These are phyloP conservation scores for Monopis laevigella DNA, from an alignment of 2,888 invertebrate species.

Conservation along the genomic window DNA sequence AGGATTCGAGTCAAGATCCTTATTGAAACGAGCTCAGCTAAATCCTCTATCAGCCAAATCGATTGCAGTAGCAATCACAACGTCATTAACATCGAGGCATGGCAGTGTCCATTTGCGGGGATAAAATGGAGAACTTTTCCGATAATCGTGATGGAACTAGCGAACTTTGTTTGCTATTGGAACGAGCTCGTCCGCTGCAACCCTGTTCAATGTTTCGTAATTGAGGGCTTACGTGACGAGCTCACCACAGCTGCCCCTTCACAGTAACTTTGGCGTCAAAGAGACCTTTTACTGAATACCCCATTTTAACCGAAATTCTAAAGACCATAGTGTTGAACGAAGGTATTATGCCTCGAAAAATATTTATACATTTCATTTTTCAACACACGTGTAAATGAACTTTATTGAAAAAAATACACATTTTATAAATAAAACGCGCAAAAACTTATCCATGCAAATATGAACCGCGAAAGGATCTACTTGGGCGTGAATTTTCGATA, in stretches of 20 bases:
- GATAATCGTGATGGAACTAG: slow-evolving; percentile 53
- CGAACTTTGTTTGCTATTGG: slow-evolving; percentile 37
- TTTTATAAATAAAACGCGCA: slow-evolving; percentile 45
- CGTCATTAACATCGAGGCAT: slow-evolving; percentile 3
- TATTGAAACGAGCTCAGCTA: not conserved
- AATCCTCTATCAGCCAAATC: slow-evolving; percentile 1
- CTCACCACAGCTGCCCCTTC: slow-evolving; percentile 47
- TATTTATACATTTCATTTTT: too few species aligned
- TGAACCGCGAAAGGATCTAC: slow-evolving; percentile 45
- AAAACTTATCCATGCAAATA: slow-evolving; percentile 60
- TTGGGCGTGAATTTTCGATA: slow-evolving; percentile 61
- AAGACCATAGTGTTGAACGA: too few species aligned
- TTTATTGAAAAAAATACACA: not conserved
- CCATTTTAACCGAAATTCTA: not conserved
- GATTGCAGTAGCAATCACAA: slow-evolving; percentile 4
- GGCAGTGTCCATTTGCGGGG: slow-evolving; percentile 10
- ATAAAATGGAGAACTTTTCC: slow-evolving; percentile 19
- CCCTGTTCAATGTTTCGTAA: slow-evolving; percentile 59
- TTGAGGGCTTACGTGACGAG: slow-evolving; percentile 64
- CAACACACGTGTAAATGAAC: slow-evolving; percentile 19
- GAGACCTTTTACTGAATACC: slow-evolving; percentile 3
- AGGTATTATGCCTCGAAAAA: not conserved
- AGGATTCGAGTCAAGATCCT: too few species aligned
- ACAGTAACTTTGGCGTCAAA: slow-evolving; percentile 7
- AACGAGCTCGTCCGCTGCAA: slow-evolving; percentile 11